phyloP scores from a whole-genome alignment of 1,140 invertebrate species.

The Anadara kagoshimensis region DNA sequence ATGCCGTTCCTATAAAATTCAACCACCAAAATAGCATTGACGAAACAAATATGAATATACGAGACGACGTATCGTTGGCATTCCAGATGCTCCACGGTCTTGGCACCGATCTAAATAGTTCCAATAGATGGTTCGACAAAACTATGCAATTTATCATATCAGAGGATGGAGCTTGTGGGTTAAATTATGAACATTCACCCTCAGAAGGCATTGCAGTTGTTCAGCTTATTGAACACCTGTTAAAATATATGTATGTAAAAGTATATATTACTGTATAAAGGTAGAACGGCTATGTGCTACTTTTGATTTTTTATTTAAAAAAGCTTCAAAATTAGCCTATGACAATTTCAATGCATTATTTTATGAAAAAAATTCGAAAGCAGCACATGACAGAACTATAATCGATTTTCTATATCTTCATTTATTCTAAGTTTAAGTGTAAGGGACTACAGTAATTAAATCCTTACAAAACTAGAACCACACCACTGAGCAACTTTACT shows the following conservation, averaged over 20 bases:
- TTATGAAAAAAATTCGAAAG: no score
- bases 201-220: slow-evolving; percentile 97
- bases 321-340: no score
- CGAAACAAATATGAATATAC: slow-evolving; percentile 72
- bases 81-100: slow-evolving; percentile 94
- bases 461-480: no score
- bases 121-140: slow-evolving; percentile 98
- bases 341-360: no score
- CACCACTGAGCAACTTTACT: no score
- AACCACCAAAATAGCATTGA: slow-evolving; percentile 78
- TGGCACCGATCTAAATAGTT: slow-evolving; percentile 86
- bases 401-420: no score
- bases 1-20: slow-evolving; percentile 61
- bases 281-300: no score
- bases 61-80: slow-evolving; percentile 88
- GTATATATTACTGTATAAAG: no score
- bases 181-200: slow-evolving; percentile 98
- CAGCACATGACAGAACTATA: no score
- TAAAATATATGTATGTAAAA: slow-evolving; percentile 77
- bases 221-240: slow-evolving; percentile 77
- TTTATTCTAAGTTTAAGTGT: no score
- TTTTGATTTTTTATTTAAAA: no score
- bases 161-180: slow-evolving; percentile 91
- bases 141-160: slow-evolving; percentile 93
- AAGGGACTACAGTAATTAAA: no score